Evolutionary conservation across 2,888 invertebrate species (phyloP).

Genomic region (Standfussiana lucernea): DNA sequence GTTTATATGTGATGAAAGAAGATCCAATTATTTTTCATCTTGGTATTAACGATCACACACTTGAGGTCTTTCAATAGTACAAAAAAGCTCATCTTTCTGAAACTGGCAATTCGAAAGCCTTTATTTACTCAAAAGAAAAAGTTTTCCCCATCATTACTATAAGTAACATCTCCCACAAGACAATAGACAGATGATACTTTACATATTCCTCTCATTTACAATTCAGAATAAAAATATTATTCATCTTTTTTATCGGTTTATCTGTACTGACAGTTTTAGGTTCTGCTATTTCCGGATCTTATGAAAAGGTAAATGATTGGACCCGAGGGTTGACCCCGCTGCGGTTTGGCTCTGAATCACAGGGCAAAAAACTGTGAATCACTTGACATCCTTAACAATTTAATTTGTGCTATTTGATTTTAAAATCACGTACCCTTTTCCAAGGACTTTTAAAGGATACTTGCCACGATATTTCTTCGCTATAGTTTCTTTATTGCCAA

Average conservation of each 20-base stretch:
- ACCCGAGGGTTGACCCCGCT: slow-evolving; percentile 52
- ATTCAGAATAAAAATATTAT: slow-evolving; percentile 54
- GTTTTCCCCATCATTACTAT: slow-evolving; percentile 28
- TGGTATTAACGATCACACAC: not conserved
- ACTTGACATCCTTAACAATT: slow-evolving; percentile 38
- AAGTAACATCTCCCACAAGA: slow-evolving; percentile 41
- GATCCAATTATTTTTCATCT: not conserved
- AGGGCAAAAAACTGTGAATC: slow-evolving; percentile 52
- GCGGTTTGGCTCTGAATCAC: slow-evolving; percentile 61
- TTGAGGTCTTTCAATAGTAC: not conserved
- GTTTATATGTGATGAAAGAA: slow-evolving; percentile 24
- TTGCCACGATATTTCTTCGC: not conserved
- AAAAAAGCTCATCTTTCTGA: not conserved
- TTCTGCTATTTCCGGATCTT: slow-evolving; percentile 60
- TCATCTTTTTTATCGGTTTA: slow-evolving; percentile 59
- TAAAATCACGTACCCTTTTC: slow-evolving; percentile 19
- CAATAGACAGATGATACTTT: slow-evolving; percentile 54
- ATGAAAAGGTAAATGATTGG: slow-evolving; percentile 59
- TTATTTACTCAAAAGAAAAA: slow-evolving; percentile 17
- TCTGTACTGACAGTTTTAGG: slow-evolving; percentile 56
- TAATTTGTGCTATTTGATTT: slow-evolving; percentile 24
- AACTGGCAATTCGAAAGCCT: not conserved
- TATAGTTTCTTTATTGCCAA: slow-evolving; percentile 49
- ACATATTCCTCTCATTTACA: slow-evolving; percentile 63
- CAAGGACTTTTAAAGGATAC: slow-evolving; percentile 13